phyloP scores from a whole-genome alignment of 92 coral and sea anemone genomes.

The Bergia puertoricense region DNA sequence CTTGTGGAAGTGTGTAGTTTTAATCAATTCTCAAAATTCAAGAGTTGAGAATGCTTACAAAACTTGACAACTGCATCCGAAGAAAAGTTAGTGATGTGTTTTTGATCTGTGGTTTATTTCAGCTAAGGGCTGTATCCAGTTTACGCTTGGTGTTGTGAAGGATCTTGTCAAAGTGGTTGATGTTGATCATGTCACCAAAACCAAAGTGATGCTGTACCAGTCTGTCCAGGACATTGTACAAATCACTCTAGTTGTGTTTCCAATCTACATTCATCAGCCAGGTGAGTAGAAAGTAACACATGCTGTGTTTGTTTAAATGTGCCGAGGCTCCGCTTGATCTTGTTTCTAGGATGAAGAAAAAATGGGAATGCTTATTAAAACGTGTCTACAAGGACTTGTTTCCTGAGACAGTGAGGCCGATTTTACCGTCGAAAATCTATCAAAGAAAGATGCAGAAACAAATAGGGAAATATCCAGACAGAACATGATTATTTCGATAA shows the following conservation, averaged over 20 bases:
- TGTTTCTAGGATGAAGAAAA: no score
- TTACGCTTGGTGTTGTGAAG: slow-evolving; percentile 74
- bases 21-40: not conserved
- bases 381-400: no score
- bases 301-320: no score
- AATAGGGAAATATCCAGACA: no score
- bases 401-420: no score
- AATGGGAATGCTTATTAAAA: no score
- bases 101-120: not conserved
- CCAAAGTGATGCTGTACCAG: slow-evolving; percentile 88
- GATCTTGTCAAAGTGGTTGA: slow-evolving; percentile 85
- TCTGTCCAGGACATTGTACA: slow-evolving; percentile 90
- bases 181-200: slow-evolving; percentile 94
- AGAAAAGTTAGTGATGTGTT: not conserved
- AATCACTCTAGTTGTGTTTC: slow-evolving; percentile 82
- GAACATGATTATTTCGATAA: no score
- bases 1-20: not conserved
- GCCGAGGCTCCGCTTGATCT: no score
- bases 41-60: not conserved
- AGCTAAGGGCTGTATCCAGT: slow-evolving; percentile 80
- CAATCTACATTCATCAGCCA: slow-evolving; percentile 88
- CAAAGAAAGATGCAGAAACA: no score
- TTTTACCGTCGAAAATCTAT: no score
- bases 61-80: not conserved
- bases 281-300: slow-evolving; percentile 45